Percentiles rank a stretch among this genome's conserved stretches.
Conservation (phyloP, 2,888 invertebrate species). For the Phalangium opilio region DNA sequence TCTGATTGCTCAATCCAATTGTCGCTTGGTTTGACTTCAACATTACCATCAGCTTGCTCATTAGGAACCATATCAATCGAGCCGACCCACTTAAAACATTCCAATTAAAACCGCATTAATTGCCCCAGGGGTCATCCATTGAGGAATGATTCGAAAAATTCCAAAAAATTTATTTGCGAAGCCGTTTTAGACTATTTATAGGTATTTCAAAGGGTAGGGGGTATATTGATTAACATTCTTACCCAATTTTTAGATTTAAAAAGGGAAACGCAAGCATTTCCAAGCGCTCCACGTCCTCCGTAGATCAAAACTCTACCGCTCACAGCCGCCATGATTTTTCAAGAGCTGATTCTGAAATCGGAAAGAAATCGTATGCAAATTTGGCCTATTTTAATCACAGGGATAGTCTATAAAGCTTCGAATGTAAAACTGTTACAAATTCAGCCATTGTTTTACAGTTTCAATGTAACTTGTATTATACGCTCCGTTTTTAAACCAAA, state of each 20-base stretch:
- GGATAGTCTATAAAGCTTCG: too few relatives aligned
- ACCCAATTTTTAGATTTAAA: slow-evolving; percentile 82
- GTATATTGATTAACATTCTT: slow-evolving; percentile 31
- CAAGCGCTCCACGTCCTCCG: slow-evolving; percentile 90
- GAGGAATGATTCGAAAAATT: too few relatives aligned
- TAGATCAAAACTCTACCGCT: slow-evolving; percentile 54
- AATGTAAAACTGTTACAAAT: too few relatives aligned
- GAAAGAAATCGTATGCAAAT: too few relatives aligned
- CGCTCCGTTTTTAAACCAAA: too few relatives aligned
- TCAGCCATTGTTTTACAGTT: too few relatives aligned
- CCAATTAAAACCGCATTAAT: slow-evolving; percentile 4
- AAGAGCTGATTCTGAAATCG: too few relatives aligned
- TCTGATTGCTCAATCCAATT: slow-evolving; percentile 62
- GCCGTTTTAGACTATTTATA: too few relatives aligned
- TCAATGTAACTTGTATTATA: too few relatives aligned
- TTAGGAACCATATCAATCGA: slow-evolving; percentile 68
- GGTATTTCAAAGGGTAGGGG: too few relatives aligned
- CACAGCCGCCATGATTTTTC: neutral
- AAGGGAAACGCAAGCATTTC: slow-evolving; percentile 67
- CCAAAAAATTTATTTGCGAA: too few relatives aligned
- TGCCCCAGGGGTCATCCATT: neutral
- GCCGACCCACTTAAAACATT: slow-evolving; percentile 54
- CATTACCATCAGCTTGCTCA: slow-evolving; percentile 73
- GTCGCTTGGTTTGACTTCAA: slow-evolving; percentile 56
- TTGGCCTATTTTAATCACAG: too few relatives aligned